Evolutionary conservation across 1,140 invertebrate genomes (phyloP), one percentile per base, ranked within the genome.

Genomic region (Ylistrum balloti): DNA sequence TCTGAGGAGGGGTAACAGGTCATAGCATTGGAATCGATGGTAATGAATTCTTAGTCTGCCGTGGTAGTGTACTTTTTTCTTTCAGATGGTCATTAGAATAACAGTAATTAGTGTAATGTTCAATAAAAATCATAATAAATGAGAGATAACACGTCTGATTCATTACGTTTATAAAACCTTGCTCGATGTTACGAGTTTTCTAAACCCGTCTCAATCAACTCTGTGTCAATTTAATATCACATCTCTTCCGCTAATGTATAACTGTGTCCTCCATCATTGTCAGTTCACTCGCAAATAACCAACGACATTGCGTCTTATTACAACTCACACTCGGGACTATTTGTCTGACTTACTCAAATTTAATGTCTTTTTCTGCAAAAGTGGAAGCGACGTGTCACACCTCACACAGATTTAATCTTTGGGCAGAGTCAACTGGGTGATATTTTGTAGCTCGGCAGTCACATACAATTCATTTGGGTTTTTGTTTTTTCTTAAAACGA

Each of bases 301-400:
- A 3, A 2, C 17, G 22, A 56, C 45, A 56, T 22, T 20, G 22
- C 22, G 45, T 56, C 45, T 56, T 56, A 56, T 56, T 74, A n/a
- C 17, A 5, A 28, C 56, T 74, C n/a, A 3, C 56, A 28, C 56
- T 28, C 56, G 56, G 56, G 56, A 74, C 0, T 74, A 22, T 74
- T n/a, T 74, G 56, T 74, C 56, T 74, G 56, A 3, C 22, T 74
- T 28, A 74, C 56, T 74, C 56, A 74, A 28, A 28, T 74, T 28
- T 74, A 74, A 74, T 74, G 56, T 74, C 56, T n/a, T 74, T n/a
- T 74, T 74, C 22, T 74, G 0, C 56, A 28, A 74, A 74, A 74
- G 56, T 74, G 56, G 56, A 74, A 28, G 9, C 56, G 56, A 74
- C 56, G 5, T 28, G 56, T 74, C 56, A n/a, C 56, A 74, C 56